Conservation (phyloP, 1,140 invertebrate genomes). For the Temnothorax longispinosus region DNA sequence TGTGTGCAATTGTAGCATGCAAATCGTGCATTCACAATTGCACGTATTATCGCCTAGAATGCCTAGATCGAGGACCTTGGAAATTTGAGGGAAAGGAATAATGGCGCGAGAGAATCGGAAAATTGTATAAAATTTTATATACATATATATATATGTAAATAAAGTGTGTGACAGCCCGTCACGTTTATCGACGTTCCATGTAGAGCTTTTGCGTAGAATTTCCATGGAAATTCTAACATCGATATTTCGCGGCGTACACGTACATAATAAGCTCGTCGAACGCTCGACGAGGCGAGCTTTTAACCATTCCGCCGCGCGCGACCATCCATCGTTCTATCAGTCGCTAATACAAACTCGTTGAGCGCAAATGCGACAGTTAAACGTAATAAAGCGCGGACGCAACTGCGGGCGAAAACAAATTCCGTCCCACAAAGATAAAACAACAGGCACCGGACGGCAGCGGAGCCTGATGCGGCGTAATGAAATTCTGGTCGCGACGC, state of each 20-base stretch:
- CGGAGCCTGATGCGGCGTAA: conserved; percentile 27
- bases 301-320: neutral
- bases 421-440: conserved; percentile 38
- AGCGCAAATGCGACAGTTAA: conserved; percentile 49
- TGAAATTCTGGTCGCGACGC: conserved; percentile 58
- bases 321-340: conserved; percentile 20
- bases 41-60: neutral
- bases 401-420: conserved; percentile 39
- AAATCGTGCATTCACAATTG: neutral
- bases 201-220: neutral
- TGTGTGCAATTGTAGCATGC: neutral
- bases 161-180: neutral
- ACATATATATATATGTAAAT: neutral
- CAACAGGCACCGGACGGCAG: neutral
- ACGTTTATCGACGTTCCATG: neutral
- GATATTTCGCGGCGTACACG: neutral
- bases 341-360: conserved; percentile 34
- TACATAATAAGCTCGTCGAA: neutral
- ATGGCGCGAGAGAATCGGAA: neutral
- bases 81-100: neutral
- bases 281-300: neutral
- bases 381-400: conserved; percentile 38
- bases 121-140: neutral
- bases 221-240: neutral
- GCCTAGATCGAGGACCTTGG: neutral